Evolutionary conservation across 2,113 vertebrate species (phyloP).

Genomic region (Lophura nycthemera): DNA sequence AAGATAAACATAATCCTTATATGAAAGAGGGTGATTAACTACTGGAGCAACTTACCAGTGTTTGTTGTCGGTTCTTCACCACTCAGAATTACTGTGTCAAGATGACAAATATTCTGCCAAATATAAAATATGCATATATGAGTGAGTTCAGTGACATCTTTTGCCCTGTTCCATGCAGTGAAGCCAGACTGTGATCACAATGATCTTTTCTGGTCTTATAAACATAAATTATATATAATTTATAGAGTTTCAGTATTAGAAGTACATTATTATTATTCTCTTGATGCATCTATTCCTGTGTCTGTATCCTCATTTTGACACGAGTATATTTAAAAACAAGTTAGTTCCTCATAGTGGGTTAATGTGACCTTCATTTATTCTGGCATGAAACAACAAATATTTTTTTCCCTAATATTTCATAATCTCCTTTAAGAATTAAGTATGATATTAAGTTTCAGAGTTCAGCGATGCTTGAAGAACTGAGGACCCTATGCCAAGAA

Average conservation of each 20-base stretch:
- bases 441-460: not conserved
- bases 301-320: not conserved
- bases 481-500: not conserved
- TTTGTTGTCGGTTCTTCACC: not conserved
- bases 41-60: not conserved
- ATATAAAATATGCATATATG: not conserved
- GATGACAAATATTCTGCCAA: not conserved
- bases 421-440: not conserved
- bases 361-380: not conserved
- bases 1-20: not conserved
- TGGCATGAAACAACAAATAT: not conserved
- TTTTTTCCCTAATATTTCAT: not conserved
- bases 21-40: not conserved
- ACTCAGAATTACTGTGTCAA: not conserved
- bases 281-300: not conserved
- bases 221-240: not conserved
- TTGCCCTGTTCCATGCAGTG: not conserved
- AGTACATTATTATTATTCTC: not conserved
- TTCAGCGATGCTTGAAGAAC: not conserved
- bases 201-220: not conserved
- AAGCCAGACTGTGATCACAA: not conserved
- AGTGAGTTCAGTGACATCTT: not conserved
- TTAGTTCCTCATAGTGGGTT: not conserved
- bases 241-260: not conserved
- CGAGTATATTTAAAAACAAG: not conserved